A percentile compares a stretch with the other conserved stretches of the same genome.
These are phyloP conservation scores for Pollenia angustigena DNA, from an alignment of 2,888 invertebrate species.

Conservation along the genomic window DNA sequence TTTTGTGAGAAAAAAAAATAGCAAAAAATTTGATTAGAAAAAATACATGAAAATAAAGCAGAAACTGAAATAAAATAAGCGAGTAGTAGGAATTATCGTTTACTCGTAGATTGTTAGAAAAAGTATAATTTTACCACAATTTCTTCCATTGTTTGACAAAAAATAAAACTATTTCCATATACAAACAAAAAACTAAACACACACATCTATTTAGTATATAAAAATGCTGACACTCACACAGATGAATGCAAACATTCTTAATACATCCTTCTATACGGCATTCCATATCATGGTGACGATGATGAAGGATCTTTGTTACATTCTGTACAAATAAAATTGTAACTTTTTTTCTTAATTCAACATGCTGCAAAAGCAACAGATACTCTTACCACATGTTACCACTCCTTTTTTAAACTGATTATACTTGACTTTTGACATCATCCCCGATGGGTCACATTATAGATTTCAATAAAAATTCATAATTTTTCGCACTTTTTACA, in stretches of 20 bases:
- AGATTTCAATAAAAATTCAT: slow-evolving; percentile 42
- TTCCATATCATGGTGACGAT: background rate
- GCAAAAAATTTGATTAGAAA: background rate
- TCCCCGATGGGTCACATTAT: slow-evolving; percentile 17
- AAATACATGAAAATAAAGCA: background rate
- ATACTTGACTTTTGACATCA: slow-evolving; percentile 41
- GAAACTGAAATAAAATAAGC: background rate
- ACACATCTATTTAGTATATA: background rate
- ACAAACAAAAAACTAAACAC: background rate
- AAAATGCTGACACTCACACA: background rate
- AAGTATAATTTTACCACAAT: background rate
- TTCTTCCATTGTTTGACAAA: background rate
- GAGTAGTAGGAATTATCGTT: background rate
- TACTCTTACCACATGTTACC: slow-evolving; percentile 1
- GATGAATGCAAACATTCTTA: too few relatives aligned
- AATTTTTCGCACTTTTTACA: background rate
- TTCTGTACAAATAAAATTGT: background rate
- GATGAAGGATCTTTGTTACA: background rate
- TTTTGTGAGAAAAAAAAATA: background rate
- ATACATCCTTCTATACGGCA: background rate
- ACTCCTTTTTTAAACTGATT: slow-evolving; percentile 19
- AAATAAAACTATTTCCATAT: background rate
- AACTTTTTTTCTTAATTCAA: background rate
- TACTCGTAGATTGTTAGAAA: background rate
- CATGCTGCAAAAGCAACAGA: slow-evolving; percentile 24